These are phyloP conservation scores for Pelochelys cantorii DNA, from an alignment of 2,797 vertebrate genomes.

Conservation along the genomic window DNA sequence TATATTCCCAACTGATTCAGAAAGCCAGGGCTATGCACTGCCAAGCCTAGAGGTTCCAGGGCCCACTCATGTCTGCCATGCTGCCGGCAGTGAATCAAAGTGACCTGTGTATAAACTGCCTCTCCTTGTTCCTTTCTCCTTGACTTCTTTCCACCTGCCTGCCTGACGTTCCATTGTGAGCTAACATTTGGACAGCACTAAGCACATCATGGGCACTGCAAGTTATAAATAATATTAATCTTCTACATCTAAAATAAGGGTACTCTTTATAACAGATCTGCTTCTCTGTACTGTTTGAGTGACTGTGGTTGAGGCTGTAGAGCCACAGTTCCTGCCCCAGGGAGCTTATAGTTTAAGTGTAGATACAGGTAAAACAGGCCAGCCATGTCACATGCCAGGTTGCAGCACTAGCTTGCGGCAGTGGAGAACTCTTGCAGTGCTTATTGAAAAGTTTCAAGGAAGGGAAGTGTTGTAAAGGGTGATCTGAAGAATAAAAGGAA, in stretches of 20 bases:
- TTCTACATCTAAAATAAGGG: background rate
- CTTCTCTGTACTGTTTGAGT: background rate
- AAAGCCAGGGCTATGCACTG: too few species aligned
- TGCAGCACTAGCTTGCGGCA: rapidly evolving
- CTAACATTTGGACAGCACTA: background rate
- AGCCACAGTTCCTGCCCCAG: background rate
- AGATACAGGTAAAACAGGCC: background rate
- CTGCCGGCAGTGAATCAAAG: background rate
- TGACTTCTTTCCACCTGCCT: background rate
- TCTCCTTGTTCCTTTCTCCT: background rate
- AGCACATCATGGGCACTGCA: background rate
- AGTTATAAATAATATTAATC: background rate
- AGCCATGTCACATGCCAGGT: background rate
- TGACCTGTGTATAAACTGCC: background rate
- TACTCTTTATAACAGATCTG: background rate
- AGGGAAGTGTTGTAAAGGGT: background rate
- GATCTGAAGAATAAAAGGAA: background rate
- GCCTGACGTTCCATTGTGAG: background rate
- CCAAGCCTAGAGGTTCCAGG: too few species aligned
- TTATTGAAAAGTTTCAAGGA: background rate
- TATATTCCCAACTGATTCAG: too few species aligned
- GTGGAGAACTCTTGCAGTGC: background rate
- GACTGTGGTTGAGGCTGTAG: background rate
- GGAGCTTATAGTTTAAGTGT: background rate
- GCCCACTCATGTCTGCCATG: background rate